Percentiles rank a stretch among this genome's conserved stretches.
These are phyloP conservation scores for Hystrix cristata DNA, from an alignment of 2,113 vertebrate species.

Conservation along the genomic window DNA sequence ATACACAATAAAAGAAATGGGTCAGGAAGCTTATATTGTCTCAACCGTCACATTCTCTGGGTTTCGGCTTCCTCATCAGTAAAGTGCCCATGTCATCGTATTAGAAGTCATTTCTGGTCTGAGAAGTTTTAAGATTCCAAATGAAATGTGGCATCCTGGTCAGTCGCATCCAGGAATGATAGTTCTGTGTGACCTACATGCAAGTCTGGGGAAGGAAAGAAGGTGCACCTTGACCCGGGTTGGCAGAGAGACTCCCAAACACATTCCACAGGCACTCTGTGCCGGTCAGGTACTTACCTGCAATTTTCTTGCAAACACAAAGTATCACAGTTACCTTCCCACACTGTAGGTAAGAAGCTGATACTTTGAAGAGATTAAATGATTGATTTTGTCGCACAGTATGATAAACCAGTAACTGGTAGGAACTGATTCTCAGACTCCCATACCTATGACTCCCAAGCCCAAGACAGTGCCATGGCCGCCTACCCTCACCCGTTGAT, in stretches of 20 bases:
- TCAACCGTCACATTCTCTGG: neutral
- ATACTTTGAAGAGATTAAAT: neutral
- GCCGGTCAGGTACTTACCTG: accelerated
- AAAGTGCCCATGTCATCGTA: neutral
- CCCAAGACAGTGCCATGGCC: neutral
- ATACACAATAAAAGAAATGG: neutral
- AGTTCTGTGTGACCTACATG: neutral
- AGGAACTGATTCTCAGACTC: neutral
- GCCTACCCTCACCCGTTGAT: neutral
- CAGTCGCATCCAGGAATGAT: too few relatives aligned
- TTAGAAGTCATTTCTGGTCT: neutral
- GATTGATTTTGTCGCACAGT: neutral
- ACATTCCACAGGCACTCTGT: accelerated
- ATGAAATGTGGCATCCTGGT: neutral
- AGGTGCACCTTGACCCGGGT: neutral
- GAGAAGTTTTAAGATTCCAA: neutral
- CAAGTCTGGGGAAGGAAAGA: neutral
- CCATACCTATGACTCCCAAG: neutral
- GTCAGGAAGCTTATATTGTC: neutral
- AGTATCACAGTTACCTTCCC: neutral
- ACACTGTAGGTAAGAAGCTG: neutral
- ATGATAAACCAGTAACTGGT: neutral
- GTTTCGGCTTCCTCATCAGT: neutral
- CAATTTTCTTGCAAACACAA: neutral
- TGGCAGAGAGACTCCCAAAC: neutral